Conservation (phyloP, 2,113 vertebrate genomes). For the Zapornia atra region DNA sequence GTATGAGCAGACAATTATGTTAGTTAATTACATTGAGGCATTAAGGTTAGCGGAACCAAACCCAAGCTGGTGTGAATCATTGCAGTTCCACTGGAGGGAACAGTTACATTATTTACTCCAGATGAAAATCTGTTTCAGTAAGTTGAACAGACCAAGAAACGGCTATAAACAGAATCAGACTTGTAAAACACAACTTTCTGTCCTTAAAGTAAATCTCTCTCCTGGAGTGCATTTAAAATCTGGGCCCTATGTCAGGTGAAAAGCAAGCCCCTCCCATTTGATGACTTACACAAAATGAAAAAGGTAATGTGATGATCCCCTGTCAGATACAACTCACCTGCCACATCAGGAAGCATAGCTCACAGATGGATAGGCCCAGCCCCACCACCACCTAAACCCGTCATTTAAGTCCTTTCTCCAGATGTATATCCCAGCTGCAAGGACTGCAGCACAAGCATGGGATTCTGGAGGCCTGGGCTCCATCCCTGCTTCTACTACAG, state of each 20-base stretch:
- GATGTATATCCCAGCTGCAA: neutral
- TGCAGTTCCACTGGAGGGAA: neutral
- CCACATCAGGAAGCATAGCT: neutral
- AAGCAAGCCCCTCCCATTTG: neutral
- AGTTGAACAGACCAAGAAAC: slow-evolving; percentile 9
- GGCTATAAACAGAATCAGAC: slow-evolving; percentile 13
- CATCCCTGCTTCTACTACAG: neutral
- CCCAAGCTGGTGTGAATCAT: slow-evolving; percentile 40
- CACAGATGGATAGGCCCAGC: neutral
- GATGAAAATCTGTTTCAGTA: slow-evolving; percentile 26
- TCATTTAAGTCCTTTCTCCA: neutral
- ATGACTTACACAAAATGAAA: neutral
- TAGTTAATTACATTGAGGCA: slow-evolving; percentile 3
- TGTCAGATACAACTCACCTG: neutral
- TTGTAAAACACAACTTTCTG: neutral
- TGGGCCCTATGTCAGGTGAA: neutral
- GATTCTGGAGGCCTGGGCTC: neutral
- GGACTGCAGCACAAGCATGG: neutral
- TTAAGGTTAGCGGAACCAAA: slow-evolving; percentile 35
- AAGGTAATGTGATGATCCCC: neutral
- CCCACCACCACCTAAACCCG: neutral
- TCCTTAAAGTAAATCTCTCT: neutral
- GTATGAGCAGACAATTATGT: neutral
- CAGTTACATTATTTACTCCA: slow-evolving; percentile 33
- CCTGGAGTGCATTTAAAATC: neutral